Base-by-base conservation (phyloP, 2,113 vertebrate genomes). In the Setophaga petechia region DNA sequence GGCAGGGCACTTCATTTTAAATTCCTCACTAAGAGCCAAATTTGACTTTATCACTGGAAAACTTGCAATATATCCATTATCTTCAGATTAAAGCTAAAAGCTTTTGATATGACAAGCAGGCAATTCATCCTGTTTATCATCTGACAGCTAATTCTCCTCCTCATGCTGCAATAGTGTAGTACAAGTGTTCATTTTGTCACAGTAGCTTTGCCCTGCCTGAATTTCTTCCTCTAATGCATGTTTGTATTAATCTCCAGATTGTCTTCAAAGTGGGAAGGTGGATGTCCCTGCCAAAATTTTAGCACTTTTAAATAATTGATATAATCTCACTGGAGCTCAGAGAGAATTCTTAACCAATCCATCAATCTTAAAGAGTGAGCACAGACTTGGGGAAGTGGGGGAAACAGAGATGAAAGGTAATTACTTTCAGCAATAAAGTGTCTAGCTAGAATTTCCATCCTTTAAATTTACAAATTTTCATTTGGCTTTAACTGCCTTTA, bases 11-110 rank as follows among this genome's bases (percentile, higher is more conserved):
- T 88, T 74, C 11, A 57, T 74, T 90, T 88, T 61, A 89, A 87
- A 88, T 94, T 88, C 65, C 7, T 21, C 13, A 27, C 28, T 84
- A 73, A 22, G 41, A 94, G 41, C 31, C 51, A 90, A 93, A 97
- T 93, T 94, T n/a, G 22, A 51, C 84, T 95, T 92, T 67, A 94
- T 92, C 74, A 47, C 43, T 52, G 28, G 33, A 96, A 94, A 95
- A 84, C 75, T 93, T 55, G n/a, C 41, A 84, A 94, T 90, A 47
- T 92, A 76, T 83, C 87, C 63, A 93, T 97, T 96, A 95, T 96
- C 90, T 97, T 94, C 81, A 96, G 84, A 97, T 96, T 96, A 97
- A 97, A 94, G 91, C 80, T 93, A 96, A 96, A 95, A 96, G 79
- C 67, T 97, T 97, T 97, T 96, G 95, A 96, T 96, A 93, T 89